A percentile compares a stretch with the other conserved stretches of the same genome.
Evolutionary conservation across 2,888 invertebrate genomes (phyloP).

Genomic region (Agonopterix subpropinquella): DNA sequence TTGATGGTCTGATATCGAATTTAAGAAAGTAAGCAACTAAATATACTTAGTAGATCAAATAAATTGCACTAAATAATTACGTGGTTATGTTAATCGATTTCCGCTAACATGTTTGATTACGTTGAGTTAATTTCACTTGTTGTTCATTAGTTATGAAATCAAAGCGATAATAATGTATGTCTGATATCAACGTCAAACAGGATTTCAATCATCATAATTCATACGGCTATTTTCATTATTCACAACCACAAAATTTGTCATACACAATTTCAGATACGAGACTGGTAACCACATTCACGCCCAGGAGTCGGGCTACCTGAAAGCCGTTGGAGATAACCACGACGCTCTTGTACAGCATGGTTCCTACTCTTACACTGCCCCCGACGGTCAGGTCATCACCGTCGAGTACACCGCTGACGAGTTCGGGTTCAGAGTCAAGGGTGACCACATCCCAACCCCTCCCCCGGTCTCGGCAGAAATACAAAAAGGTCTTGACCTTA

Average conservation of each 20-base stretch:
- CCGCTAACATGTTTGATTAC: neutral
- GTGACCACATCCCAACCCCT: constrained; percentile 89
- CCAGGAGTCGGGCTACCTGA: constrained; percentile 86
- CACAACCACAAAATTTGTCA: no score
- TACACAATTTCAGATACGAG: constrained; percentile 80
- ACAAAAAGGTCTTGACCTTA: constrained; percentile 90
- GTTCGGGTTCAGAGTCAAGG: constrained; percentile 86
- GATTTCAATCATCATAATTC: no score
- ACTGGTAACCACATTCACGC: constrained; percentile 89
- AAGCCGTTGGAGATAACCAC: constrained; percentile 78
- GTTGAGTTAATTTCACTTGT: constrained; percentile 1
- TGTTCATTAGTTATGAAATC: no score
- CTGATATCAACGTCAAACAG: no score
- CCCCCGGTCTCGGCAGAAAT: constrained; percentile 90
- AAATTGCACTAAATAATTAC: no score
- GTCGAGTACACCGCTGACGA: constrained; percentile 89
- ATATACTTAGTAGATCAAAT: no score
- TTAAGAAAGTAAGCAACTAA: no score
- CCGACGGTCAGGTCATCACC: constrained; percentile 84
- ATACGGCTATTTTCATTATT: no score
- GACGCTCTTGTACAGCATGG: constrained; percentile 86
- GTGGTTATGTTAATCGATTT: no score
- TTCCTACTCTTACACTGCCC: constrained; percentile 86
- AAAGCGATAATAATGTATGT: no score
- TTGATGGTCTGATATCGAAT: no score